Conservation (phyloP, 2,113 vertebrate species). For the Trematocara unimaculatum region DNA sequence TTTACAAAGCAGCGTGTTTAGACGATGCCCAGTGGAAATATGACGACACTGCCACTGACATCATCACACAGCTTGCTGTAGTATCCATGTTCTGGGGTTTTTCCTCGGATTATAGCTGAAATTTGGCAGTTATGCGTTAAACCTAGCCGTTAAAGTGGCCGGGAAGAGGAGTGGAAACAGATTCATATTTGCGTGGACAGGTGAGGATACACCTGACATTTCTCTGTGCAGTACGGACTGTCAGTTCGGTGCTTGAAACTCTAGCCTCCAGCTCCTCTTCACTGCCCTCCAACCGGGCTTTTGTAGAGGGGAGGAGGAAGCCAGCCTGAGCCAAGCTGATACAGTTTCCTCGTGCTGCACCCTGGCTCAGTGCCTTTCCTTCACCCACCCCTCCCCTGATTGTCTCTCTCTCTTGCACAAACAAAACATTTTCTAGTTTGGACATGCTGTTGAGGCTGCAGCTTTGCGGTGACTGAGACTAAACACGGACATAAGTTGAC, state of each 20-base stretch:
- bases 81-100: neutral
- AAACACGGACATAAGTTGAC: neutral
- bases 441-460: neutral
- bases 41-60: slow-evolving; percentile 31
- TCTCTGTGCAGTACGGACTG: neutral
- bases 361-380: slow-evolving; percentile 24
- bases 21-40: neutral
- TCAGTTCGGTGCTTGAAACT: slow-evolving; percentile 28
- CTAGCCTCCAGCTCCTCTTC: neutral
- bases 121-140: neutral
- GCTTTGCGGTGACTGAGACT: neutral
- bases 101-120: neutral
- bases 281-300: slow-evolving; percentile 21
- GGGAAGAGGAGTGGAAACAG: neutral
- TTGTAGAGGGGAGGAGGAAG: neutral
- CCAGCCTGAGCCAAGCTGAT: slow-evolving; percentile 1
- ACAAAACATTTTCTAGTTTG: slow-evolving; percentile 16
- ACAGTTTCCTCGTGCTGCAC: slow-evolving; percentile 29
- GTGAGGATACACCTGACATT: slow-evolving; percentile 10
- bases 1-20: neutral
- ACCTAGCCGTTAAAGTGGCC: neutral
- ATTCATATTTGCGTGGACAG: neutral
- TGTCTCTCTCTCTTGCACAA: slow-evolving; percentile 3
- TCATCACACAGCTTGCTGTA: slow-evolving; percentile 3
- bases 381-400: neutral